phyloP scores from a whole-genome alignment of 2,888 invertebrate species.

The Cinara cedri region DNA sequence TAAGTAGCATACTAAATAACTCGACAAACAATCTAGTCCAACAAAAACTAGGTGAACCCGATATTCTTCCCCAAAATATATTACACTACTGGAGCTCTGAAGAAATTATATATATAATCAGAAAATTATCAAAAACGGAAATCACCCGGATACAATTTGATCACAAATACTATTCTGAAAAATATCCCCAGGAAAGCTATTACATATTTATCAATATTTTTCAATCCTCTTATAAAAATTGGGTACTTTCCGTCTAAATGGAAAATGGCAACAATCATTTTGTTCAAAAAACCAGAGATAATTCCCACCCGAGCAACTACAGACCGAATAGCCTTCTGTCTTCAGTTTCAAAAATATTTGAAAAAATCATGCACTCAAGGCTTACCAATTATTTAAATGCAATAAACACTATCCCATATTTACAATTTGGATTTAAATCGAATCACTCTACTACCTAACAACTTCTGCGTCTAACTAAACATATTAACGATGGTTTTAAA shows the following conservation, averaged over 20 bases:
- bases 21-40: neutral
- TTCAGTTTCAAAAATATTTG: constrained; percentile 14
- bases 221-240: neutral
- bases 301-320: neutral
- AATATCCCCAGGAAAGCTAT: constrained; percentile 8
- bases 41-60: neutral
- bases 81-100: neutral
- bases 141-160: too few relatives aligned
- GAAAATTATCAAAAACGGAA: neutral
- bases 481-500: constrained; percentile 12
- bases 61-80: neutral
- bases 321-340: neutral
- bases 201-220: neutral
- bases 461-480: neutral
- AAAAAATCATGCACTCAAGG: constrained; percentile 14
- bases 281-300: constrained; percentile 31
- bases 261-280: constrained; percentile 13
- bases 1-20: neutral
- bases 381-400: neutral
- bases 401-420: too few relatives aligned
- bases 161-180: neutral
- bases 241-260: neutral
- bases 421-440: constrained; percentile 2
- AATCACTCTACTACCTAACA: neutral
- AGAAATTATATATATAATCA: neutral